Conservation (phyloP, 53 echinoderm and acorn worm species). For the Temnopleurus reevesii region DNA sequence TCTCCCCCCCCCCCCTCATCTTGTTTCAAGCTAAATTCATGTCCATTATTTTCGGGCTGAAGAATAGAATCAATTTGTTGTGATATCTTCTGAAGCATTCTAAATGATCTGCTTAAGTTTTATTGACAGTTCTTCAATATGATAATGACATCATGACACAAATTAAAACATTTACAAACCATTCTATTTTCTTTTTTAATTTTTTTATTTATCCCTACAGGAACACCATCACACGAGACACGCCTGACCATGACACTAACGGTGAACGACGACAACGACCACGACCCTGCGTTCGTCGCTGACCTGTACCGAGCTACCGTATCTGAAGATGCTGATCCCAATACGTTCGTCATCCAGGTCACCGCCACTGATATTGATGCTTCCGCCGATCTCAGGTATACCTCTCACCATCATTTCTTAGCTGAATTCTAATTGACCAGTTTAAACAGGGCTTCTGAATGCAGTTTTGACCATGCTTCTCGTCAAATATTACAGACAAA, state of each 20-base stretch:
- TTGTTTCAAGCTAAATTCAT: too few species aligned
- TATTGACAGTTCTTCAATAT: too few species aligned
- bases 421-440: too few species aligned
- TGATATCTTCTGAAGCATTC: too few species aligned
- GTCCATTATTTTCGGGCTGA: too few species aligned
- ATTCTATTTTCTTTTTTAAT: not conserved
- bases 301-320: slow-evolving; percentile 65
- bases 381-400: slow-evolving; percentile 80
- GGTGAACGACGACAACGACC: slow-evolving; percentile 85
- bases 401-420: too few species aligned
- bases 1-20: too few species aligned
- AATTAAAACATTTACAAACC: not conserved
- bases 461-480: too few species aligned
- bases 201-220: slow-evolving; percentile 32
- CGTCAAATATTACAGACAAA: too few species aligned
- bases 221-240: slow-evolving; percentile 66
- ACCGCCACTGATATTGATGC: slow-evolving; percentile 84
- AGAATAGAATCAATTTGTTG: too few species aligned
- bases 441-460: too few species aligned
- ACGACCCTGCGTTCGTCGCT: slow-evolving; percentile 72
- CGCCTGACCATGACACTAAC: slow-evolving; percentile 68
- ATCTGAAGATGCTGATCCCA: slow-evolving; percentile 66
- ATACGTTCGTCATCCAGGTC: slow-evolving; percentile 71
- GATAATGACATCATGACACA: not conserved
- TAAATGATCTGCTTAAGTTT: too few species aligned